Evolutionary conservation across 2,113 vertebrate genomes (phyloP).

Genomic region (Macrotus californicus): DNA sequence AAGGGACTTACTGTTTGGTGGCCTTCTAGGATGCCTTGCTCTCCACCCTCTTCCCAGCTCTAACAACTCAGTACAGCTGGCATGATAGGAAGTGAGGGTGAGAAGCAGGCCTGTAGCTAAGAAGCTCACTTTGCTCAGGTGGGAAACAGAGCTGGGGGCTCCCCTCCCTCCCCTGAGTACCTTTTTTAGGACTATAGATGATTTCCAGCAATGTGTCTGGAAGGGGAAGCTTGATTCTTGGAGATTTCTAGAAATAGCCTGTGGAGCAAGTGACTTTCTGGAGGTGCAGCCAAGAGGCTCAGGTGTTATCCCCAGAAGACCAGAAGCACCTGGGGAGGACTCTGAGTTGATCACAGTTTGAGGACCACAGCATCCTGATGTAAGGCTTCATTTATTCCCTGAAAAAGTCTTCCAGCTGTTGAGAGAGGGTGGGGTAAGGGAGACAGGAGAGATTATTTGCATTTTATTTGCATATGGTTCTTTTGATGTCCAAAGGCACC

Average conservation of each 20-base stretch:
- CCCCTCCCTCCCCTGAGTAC: neutral
- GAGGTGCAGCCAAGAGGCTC: neutral
- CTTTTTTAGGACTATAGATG: neutral
- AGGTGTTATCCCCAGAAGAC: neutral
- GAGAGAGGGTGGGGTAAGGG: neutral
- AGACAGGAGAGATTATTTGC: constrained; percentile 9
- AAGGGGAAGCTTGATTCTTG: neutral
- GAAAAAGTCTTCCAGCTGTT: constrained; percentile 29
- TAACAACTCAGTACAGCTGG: constrained; percentile 64
- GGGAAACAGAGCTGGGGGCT: neutral
- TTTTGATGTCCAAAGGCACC: constrained; percentile 58
- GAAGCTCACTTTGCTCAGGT: neutral
- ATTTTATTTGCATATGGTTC: constrained; percentile 54
- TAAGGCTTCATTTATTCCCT: neutral
- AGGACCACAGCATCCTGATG: neutral
- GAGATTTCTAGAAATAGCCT: neutral
- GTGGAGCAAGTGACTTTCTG: neutral
- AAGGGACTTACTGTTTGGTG: constrained; percentile 65
- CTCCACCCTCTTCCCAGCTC: constrained; percentile 42
- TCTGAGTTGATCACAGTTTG: neutral
- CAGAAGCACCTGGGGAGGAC: neutral
- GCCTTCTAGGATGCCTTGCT: constrained; percentile 44
- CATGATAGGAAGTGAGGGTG: constrained; percentile 49
- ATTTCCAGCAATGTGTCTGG: neutral
- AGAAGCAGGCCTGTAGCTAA: neutral